Conservation (phyloP, 2,113 vertebrate genomes). For the Capreolus pygargus region DNA sequence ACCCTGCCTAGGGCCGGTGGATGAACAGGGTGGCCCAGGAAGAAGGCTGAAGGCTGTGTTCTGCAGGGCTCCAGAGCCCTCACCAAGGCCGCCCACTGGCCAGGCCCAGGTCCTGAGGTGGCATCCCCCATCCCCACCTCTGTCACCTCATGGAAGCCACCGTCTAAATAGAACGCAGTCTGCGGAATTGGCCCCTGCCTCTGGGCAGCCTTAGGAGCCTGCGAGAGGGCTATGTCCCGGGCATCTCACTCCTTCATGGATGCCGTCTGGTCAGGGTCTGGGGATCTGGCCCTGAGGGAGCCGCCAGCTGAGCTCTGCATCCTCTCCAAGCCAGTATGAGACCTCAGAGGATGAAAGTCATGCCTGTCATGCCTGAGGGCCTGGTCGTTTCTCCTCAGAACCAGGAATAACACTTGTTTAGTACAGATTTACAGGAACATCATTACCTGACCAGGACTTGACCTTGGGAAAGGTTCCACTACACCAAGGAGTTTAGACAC, state of each 20-base stretch:
- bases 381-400: not conserved
- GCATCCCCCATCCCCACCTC: not conserved
- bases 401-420: not conserved
- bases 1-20: not conserved
- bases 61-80: not conserved
- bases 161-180: fast-evolving
- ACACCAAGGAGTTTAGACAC: not conserved
- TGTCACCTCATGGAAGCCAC: not conserved
- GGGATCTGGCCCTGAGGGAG: not conserved
- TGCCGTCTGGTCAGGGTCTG: not conserved
- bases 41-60: not conserved
- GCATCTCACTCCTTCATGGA: not conserved
- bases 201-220: not conserved
- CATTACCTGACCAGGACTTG: not conserved
- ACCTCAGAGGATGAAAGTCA: not conserved
- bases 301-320: not conserved
- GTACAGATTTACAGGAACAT: not conserved
- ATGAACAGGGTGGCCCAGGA: not conserved
- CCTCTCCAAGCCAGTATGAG: not conserved
- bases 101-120: not conserved
- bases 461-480: not conserved
- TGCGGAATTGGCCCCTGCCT: not conserved
- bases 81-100: not conserved
- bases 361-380: not conserved
- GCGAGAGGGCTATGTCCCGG: fast-evolving